A percentile compares a stretch with the other conserved stretches of the same genome.
Conservation (phyloP, 2,113 vertebrate species). For the Climacteris rufus region DNA sequence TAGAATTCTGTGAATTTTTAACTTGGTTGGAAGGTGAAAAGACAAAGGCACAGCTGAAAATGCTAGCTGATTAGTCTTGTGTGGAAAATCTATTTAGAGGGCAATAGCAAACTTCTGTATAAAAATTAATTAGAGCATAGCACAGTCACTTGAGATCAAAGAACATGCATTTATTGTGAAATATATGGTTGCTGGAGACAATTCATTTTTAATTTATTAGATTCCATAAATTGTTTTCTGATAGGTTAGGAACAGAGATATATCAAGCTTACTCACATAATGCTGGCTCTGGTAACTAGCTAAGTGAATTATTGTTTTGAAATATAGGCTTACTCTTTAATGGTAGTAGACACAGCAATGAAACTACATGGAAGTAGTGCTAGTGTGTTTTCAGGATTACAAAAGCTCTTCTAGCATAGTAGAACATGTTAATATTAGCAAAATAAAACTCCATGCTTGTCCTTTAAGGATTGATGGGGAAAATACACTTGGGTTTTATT, state of each 20-base stretch:
- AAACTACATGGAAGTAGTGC: background rate
- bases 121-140: constrained; percentile 60
- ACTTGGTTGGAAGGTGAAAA: constrained; percentile 47
- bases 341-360: background rate
- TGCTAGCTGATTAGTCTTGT: constrained; percentile 41
- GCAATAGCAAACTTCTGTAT: constrained; percentile 44
- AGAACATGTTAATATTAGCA: background rate
- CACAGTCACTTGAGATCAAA: constrained; percentile 58
- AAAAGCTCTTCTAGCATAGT: background rate
- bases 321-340: constrained; percentile 23
- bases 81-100: constrained; percentile 28
- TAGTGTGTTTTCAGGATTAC: background rate
- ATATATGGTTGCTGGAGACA: constrained; percentile 49
- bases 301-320: constrained; percentile 57
- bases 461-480: background rate
- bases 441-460: background rate
- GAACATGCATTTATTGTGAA: constrained; percentile 37
- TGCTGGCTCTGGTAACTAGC: constrained; percentile 38
- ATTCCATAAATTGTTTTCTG: constrained; percentile 66
- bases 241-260: constrained; percentile 43
- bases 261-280: constrained; percentile 50
- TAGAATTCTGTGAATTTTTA: constrained; percentile 58
- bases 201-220: constrained; percentile 64
- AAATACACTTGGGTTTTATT: background rate
- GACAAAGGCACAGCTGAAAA: constrained; percentile 40